Conservation (phyloP, 2,113 vertebrate species). For the Corydoras maculifer region DNA sequence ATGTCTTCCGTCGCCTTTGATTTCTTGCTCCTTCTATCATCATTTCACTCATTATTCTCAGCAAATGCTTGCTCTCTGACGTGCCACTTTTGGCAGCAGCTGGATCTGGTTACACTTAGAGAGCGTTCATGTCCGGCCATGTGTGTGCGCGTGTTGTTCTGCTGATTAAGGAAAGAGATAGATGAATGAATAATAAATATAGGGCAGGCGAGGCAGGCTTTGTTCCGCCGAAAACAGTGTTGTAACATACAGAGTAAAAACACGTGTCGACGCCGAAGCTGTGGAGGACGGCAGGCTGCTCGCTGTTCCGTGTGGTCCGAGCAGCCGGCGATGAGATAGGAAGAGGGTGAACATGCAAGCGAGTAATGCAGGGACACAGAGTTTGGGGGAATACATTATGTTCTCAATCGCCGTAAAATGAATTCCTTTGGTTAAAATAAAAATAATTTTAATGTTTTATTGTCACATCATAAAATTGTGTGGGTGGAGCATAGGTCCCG, state of each 20-base stretch:
- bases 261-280: conserved; percentile 42
- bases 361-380: neutral
- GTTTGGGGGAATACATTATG: too few species aligned
- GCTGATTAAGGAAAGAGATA: conserved; percentile 42
- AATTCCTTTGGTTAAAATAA: too few species aligned
- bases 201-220: conserved; percentile 33
- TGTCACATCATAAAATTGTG: too few species aligned
- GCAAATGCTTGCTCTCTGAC: conserved; percentile 8
- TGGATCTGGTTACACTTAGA: conserved; percentile 43
- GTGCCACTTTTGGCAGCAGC: conserved; percentile 22
- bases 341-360: neutral
- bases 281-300: conserved; percentile 28
- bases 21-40: conserved; percentile 22
- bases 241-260: conserved; percentile 36
- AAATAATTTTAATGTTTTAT: too few species aligned
- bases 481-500: too few species aligned
- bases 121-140: conserved; percentile 25
- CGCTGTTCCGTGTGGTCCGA: conserved; percentile 17
- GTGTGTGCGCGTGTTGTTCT: conserved; percentile 45
- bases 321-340: conserved; percentile 7
- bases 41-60: conserved; percentile 28
- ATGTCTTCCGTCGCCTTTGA: conserved; percentile 3
- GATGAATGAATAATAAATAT: conserved; percentile 44
- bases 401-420: too few species aligned
- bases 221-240: conserved; percentile 21